These are phyloP conservation scores for Hydrotaea diabolus DNA, from an alignment of 2,888 invertebrate genomes.

Conservation along the genomic window DNA sequence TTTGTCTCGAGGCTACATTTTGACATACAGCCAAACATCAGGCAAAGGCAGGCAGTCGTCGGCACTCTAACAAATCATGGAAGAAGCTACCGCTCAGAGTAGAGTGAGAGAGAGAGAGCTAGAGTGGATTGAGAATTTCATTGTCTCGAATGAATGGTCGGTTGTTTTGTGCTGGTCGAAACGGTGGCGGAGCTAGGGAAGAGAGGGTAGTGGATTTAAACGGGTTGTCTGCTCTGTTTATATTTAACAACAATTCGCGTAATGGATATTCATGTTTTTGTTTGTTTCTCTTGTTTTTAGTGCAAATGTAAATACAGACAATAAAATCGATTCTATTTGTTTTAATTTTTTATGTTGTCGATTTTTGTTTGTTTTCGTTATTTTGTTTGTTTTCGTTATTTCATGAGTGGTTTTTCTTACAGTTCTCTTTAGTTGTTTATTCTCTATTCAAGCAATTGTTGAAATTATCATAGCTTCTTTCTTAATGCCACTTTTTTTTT, in stretches of 20 bases:
- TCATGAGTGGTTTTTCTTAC: not conserved
- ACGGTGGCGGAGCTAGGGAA: not conserved
- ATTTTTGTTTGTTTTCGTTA: not conserved
- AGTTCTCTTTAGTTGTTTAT: not conserved
- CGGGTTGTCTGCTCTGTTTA: constrained; percentile 24
- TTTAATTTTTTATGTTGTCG: constrained; percentile 28
- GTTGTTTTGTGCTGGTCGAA: not conserved
- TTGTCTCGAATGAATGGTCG: too few relatives aligned
- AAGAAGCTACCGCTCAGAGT: constrained; percentile 1
- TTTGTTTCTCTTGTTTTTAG: constrained; percentile 36
- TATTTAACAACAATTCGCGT: not conserved
- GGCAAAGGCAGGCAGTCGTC: not conserved
- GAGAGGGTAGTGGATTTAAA: constrained; percentile 11
- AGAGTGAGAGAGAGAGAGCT: not conserved
- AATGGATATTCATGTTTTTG: not conserved
- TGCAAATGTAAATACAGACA: constrained; percentile 52
- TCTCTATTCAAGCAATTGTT: constrained; percentile 13
- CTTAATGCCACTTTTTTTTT: not conserved
- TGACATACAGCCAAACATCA: not conserved
- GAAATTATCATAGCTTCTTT: not conserved
- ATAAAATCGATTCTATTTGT: constrained; percentile 34
- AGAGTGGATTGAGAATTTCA: not conserved
- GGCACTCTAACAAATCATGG: not conserved
- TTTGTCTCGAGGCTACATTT: constrained; percentile 58
- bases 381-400: not conserved